Conservation (phyloP, 2,888 invertebrate species). For the Drosophila gaucha region DNA sequence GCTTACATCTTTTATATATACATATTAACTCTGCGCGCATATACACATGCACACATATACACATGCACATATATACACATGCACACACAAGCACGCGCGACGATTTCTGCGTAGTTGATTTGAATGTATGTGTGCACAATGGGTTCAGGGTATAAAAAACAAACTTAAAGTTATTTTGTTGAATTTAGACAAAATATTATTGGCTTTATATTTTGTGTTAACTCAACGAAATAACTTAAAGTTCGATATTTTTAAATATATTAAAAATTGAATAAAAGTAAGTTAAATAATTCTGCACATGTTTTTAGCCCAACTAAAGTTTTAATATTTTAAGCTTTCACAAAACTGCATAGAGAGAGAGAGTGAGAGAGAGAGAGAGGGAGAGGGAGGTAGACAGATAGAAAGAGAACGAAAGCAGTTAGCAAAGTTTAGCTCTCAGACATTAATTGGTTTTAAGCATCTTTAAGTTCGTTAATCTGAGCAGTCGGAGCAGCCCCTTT, state of each 20-base stretch:
- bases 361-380: neutral
- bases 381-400: neutral
- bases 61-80: too few relatives aligned
- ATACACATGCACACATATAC: too few relatives aligned
- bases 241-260: neutral
- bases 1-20: too few relatives aligned
- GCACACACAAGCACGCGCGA: too few relatives aligned
- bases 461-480: conserved; percentile 52
- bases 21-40: too few relatives aligned
- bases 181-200: too few relatives aligned
- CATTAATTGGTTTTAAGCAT: conserved; percentile 62
- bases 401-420: neutral
- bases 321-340: neutral
- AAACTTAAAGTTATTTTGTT: too few relatives aligned
- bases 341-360: neutral
- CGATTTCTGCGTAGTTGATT: too few relatives aligned
- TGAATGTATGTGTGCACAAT: too few relatives aligned
- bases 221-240: too few relatives aligned
- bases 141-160: too few relatives aligned
- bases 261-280: neutral
- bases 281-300: neutral
- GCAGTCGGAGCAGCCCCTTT: conserved; percentile 13
- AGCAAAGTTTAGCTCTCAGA: conserved; percentile 30
- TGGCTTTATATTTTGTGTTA: too few relatives aligned
- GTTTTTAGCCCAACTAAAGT: neutral